Percentiles rank a stretch among this genome's conserved stretches.
These are phyloP conservation scores for Botrylloides violaceus DNA, from an alignment of 23 tunicate genomes.

Conservation along the genomic window DNA sequence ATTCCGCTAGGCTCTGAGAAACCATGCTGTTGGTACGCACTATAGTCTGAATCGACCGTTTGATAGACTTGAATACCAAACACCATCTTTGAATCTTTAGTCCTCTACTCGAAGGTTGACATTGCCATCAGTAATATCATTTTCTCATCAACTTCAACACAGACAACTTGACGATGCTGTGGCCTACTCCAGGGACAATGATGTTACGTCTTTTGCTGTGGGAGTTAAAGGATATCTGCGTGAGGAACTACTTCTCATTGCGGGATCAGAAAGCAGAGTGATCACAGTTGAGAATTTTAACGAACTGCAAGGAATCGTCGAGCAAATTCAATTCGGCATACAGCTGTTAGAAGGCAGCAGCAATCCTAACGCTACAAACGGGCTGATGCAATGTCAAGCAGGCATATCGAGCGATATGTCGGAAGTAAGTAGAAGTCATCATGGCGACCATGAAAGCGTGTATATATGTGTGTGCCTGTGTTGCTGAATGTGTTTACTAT, in stretches of 20 bases:
- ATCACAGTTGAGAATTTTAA: conserved; percentile 78
- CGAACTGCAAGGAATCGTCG: conserved; percentile 41
- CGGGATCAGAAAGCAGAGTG: conserved; percentile 41
- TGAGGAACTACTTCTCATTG: conserved; percentile 44
- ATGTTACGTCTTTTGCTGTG: conserved; percentile 69
- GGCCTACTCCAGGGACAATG: conserved; percentile 26
- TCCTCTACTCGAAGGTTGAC: too few species aligned
- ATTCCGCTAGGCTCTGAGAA: too few species aligned
- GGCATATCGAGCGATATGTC: conserved; percentile 55
- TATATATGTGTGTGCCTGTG: too few species aligned
- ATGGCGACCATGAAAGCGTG: too few species aligned
- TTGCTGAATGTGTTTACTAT: too few species aligned
- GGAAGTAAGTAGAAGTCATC: too few species aligned
- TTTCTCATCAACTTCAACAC: too few species aligned
- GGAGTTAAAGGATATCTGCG: conserved; percentile 51
- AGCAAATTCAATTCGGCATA: conserved; percentile 45
- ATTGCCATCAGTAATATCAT: too few species aligned
- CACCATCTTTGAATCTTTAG: too few species aligned
- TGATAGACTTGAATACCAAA: too few species aligned
- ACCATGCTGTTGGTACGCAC: too few species aligned
- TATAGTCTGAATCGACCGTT: too few species aligned
- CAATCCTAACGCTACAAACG: conserved; percentile 35
- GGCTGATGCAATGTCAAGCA: conserved; percentile 74
- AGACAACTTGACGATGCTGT: conserved; percentile 43
- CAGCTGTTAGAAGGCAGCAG: conserved; percentile 67